A percentile compares a stretch with the other conserved stretches of the same genome.
Conservation (phyloP, 2,888 invertebrate genomes). For the Agrochola lychnidis region DNA sequence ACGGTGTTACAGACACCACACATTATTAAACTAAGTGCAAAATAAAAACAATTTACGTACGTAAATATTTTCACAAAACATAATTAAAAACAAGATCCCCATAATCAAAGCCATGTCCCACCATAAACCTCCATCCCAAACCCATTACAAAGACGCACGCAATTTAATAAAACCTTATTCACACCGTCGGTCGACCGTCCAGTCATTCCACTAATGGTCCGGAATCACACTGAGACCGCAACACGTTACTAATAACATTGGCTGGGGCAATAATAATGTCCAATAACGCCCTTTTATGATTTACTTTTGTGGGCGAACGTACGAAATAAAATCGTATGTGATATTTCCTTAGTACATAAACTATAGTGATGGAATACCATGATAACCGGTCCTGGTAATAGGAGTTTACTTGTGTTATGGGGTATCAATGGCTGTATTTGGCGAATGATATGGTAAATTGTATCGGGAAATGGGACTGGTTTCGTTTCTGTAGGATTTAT, state of each 20-base stretch:
- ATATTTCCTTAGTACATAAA: conserved; percentile 64
- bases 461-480: conserved; percentile 11
- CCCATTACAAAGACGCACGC: conserved; percentile 26
- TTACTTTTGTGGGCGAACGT: conserved; percentile 80
- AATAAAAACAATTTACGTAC: not conserved
- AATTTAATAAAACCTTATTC: conserved; percentile 58
- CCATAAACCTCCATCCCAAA: conserved; percentile 22
- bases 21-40: not conserved
- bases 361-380: conserved; percentile 65
- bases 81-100: conserved; percentile 7
- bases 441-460: conserved; percentile 38
- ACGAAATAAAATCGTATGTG: conserved; percentile 82
- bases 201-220: conserved; percentile 57
- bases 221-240: conserved; percentile 53
- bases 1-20: not conserved
- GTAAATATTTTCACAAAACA: not conserved
- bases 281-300: conserved; percentile 85
- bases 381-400: conserved; percentile 54
- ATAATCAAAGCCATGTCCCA: conserved; percentile 6
- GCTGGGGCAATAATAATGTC: conserved; percentile 83
- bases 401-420: conserved; percentile 49
- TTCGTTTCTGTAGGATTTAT: conserved; percentile 23
- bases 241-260: conserved; percentile 79
- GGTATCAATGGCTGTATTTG: conserved; percentile 35
- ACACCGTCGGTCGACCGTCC: conserved; percentile 15